Conservation (phyloP, 2,797 vertebrate genomes). For the Lindbergichthys nudifrons region DNA sequence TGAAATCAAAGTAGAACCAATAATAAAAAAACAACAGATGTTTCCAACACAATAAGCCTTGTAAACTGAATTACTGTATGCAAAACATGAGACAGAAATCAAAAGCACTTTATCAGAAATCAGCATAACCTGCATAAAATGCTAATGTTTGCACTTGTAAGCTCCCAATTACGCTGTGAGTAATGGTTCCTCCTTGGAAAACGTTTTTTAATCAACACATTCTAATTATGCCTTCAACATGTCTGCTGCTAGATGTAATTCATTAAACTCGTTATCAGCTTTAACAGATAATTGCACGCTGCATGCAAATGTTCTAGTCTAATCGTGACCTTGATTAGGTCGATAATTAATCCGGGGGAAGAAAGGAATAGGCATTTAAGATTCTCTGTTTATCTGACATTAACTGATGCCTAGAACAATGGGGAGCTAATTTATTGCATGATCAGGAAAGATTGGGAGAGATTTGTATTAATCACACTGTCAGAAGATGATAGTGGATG, state of each 20-base stretch:
- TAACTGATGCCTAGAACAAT: constrained; percentile 58
- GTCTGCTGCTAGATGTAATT: constrained; percentile 64
- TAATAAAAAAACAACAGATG: constrained; percentile 1
- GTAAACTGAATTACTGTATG: not conserved
- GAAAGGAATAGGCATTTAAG: constrained; percentile 58
- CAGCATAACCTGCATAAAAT: not conserved
- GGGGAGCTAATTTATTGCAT: constrained; percentile 62
- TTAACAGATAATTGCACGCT: constrained; percentile 70
- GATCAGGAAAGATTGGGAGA: constrained; percentile 51
- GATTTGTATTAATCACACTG: constrained; percentile 55
- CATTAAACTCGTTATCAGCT: constrained; percentile 74
- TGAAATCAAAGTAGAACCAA: not conserved
- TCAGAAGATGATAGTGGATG: constrained; percentile 7
- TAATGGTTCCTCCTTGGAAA: constrained; percentile 63
- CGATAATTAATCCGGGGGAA: constrained; percentile 69
- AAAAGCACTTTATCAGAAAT: constrained; percentile 15
- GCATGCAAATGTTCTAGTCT: constrained; percentile 67
- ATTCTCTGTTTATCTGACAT: constrained; percentile 65
- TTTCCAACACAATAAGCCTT: not conserved
- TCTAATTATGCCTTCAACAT: constrained; percentile 47
- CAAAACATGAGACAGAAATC: constrained; percentile 26
- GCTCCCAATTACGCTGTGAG: constrained; percentile 48
- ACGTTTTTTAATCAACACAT: constrained; percentile 38
- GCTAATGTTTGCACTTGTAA: constrained; percentile 15
- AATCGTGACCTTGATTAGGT: constrained; percentile 70